Evolutionary conservation across 2,113 vertebrate genomes (phyloP).

Genomic region (Dicrurus megarhynchus): DNA sequence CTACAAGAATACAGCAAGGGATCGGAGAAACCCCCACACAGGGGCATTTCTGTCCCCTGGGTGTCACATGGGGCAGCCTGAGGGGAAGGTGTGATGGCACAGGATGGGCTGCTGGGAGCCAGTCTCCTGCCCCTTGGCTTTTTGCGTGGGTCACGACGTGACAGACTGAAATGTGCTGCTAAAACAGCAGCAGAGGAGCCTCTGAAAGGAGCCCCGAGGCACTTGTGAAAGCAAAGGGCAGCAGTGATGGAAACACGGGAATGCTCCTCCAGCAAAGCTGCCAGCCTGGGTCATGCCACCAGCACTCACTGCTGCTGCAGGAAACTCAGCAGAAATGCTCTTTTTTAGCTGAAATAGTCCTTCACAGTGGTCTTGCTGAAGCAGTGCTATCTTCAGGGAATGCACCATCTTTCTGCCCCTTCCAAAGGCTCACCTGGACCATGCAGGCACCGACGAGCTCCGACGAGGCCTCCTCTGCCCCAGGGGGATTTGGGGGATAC

Average conservation of each 20-base stretch:
- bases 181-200: background rate
- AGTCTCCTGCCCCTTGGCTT: background rate
- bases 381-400: background rate
- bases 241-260: background rate
- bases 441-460: background rate
- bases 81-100: background rate
- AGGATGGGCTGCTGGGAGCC: background rate
- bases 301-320: background rate
- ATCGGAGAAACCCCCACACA: background rate
- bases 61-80: background rate
- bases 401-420: background rate
- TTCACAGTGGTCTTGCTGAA: background rate
- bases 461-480: fast-evolving
- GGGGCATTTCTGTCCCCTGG: background rate
- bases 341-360: background rate
- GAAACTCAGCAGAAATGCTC: background rate
- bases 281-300: background rate
- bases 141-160: fast-evolving
- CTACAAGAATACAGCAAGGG: background rate
- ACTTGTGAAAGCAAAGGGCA: background rate
- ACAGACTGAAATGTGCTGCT: background rate
- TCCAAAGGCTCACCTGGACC: background rate
- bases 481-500: fast-evolving
- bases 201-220: background rate
- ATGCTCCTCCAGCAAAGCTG: background rate